A percentile compares a stretch with the other conserved stretches of the same genome.
Evolutionary conservation across 2,888 invertebrate species (phyloP).

Genomic region (Hololepta plana): DNA sequence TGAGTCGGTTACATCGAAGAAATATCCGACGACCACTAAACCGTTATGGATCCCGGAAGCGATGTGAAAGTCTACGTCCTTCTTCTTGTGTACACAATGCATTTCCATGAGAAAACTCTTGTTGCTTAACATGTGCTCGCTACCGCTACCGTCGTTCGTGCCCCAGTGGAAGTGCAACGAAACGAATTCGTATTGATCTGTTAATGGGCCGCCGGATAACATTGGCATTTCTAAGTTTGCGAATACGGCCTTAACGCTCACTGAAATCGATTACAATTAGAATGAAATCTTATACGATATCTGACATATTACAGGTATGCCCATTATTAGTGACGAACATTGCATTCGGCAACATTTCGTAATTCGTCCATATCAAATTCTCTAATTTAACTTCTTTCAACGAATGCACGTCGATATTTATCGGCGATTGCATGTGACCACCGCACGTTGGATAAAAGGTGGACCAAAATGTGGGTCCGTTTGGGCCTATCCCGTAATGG

Average conservation of each 20-base stretch:
- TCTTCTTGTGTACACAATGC: slow-evolving; percentile 39
- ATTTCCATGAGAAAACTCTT: slow-evolving; percentile 40
- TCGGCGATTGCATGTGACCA: slow-evolving; percentile 20
- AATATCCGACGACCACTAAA: slow-evolving; percentile 11
- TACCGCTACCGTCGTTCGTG: slow-evolving; percentile 28
- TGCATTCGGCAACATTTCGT: slow-evolving; percentile 36
- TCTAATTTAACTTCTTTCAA: slow-evolving; percentile 24
- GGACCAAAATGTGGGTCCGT: slow-evolving; percentile 10
- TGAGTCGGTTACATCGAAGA: slow-evolving; percentile 13
- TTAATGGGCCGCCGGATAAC: slow-evolving; percentile 33
- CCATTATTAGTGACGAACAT: slow-evolving; percentile 46
- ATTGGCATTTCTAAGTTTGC: slow-evolving; percentile 6
- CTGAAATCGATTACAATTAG: slow-evolving; percentile 2
- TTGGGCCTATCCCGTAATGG: neutral
- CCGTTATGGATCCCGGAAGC: slow-evolving; percentile 10
- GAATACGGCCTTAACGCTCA: slow-evolving; percentile 6
- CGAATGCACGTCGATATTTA: slow-evolving; percentile 24
- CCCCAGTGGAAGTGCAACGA: slow-evolving; percentile 56
- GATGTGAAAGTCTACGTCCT: slow-evolving; percentile 9
- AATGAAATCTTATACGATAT: too few relatives aligned
- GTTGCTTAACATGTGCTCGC: slow-evolving; percentile 43
- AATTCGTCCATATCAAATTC: slow-evolving; percentile 35
- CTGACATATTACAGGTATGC: slow-evolving; percentile 37
- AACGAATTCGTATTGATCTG: slow-evolving; percentile 38
- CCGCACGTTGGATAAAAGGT: slow-evolving; percentile 9